These are phyloP conservation scores for Delphinus delphis DNA, from an alignment of 2,113 vertebrate genomes.

Conservation along the genomic window DNA sequence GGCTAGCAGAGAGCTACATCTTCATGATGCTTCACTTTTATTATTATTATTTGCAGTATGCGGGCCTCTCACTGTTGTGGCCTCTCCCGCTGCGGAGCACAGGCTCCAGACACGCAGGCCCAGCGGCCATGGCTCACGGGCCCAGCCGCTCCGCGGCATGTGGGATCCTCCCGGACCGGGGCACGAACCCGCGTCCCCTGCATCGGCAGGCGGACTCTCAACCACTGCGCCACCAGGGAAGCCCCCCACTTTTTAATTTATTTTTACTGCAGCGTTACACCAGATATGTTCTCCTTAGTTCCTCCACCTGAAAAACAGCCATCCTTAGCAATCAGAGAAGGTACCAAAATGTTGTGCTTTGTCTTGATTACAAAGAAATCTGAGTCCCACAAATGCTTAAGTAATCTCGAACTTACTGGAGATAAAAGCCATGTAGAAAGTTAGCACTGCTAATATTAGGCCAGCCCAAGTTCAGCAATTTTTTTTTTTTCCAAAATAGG, in stretches of 20 bases:
- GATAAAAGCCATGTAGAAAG: not conserved
- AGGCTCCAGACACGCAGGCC: no score
- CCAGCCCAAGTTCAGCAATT: not conserved
- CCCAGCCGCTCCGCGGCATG: no score
- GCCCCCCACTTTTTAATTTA: not conserved
- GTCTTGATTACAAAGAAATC: constrained; percentile 41
- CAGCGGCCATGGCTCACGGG: no score
- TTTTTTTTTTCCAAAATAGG: not conserved
- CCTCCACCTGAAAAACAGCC: constrained; percentile 6
- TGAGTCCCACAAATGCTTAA: constrained; percentile 6
- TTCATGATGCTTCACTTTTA: not conserved
- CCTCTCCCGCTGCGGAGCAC: no score
- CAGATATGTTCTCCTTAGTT: not conserved
- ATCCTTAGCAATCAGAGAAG: not conserved
- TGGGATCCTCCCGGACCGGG: no score
- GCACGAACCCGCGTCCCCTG: no score
- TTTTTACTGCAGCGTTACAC: not conserved
- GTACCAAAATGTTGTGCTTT: not conserved
- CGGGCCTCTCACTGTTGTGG: no score
- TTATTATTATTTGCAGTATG: no score
- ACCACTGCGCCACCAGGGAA: no score
- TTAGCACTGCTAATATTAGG: not conserved
- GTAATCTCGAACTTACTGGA: not conserved
- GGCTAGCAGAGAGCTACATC: not conserved
- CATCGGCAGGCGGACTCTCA: no score